These are phyloP conservation scores for Manduca sexta DNA, from an alignment of 1,140 invertebrate species.

Conservation along the genomic window DNA sequence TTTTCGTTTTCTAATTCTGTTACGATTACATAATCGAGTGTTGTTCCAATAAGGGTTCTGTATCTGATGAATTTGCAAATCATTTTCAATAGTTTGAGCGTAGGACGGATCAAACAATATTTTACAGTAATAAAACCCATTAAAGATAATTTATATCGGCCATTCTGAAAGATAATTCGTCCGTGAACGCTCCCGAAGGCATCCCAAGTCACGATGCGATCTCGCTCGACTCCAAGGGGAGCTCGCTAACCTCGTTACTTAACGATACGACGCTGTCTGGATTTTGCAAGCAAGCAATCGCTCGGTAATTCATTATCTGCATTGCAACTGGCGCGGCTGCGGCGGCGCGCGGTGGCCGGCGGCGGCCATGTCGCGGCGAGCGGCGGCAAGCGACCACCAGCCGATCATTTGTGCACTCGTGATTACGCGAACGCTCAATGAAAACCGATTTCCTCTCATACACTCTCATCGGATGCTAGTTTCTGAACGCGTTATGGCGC, in stretches of 20 bases:
- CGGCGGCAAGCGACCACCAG: conserved; percentile 9
- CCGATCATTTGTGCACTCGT: conserved; percentile 52
- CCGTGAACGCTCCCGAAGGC: conserved; percentile 45
- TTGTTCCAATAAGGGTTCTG: too few relatives aligned
- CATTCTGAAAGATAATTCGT: conserved; percentile 53
- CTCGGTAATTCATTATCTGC: conserved; percentile 54
- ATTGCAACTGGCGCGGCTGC: conserved; percentile 26
- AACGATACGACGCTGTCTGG: conserved; percentile 39
- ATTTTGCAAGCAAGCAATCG: conserved; percentile 59
- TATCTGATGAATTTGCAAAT: neutral
- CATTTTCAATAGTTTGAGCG: conserved; percentile 1
- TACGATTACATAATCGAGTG: conserved; percentile 8
- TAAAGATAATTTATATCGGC: conserved; percentile 50
- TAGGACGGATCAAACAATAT: conserved; percentile 13
- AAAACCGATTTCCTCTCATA: conserved; percentile 39
- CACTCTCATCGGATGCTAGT: conserved; percentile 35
- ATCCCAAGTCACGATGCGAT: conserved; percentile 43
- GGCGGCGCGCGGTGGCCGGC: too few relatives aligned
- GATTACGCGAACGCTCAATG: conserved; percentile 49
- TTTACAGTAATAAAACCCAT: conserved; percentile 49
- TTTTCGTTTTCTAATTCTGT: conserved; percentile 39
- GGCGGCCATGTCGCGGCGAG: neutral
- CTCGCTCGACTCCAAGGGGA: conserved; percentile 29
- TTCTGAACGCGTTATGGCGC: conserved; percentile 30
- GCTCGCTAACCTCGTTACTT: conserved; percentile 52